phyloP scores from a whole-genome alignment of 2,888 invertebrate species.

The Hemaris fuciformis region DNA sequence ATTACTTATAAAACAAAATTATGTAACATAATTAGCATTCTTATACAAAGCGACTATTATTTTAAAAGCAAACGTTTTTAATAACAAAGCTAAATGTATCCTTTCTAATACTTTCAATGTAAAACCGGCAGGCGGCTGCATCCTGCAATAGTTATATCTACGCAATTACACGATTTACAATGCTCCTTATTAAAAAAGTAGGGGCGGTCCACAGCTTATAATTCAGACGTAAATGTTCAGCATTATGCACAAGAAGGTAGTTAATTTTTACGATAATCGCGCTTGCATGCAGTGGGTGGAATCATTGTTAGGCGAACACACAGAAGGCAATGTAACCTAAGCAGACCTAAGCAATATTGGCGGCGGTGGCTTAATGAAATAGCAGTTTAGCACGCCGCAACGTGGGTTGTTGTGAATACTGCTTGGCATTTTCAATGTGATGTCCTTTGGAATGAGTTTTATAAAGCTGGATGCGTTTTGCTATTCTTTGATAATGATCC shows the following conservation, averaged over 20 bases:
- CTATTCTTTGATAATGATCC: background rate
- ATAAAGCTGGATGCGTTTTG: background rate
- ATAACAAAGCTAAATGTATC: no score
- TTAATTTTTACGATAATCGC: conserved; percentile 68
- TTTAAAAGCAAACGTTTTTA: no score
- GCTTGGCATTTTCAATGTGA: background rate
- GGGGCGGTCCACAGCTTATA: background rate
- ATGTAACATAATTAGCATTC: no score
- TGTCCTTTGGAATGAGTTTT: background rate
- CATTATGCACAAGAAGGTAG: conserved; percentile 48
- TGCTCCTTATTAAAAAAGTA: conserved; percentile 24
- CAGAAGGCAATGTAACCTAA: conserved; percentile 14
- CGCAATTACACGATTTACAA: conserved; percentile 17
- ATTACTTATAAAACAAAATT: no score
- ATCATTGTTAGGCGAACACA: conserved; percentile 45
- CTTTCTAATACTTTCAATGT: background rate
- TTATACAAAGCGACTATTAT: no score
- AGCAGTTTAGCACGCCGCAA: conserved; percentile 8
- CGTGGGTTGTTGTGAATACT: conserved; percentile 7
- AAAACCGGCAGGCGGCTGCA: background rate
- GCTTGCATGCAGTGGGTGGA: conserved; percentile 57
- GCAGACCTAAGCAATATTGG: conserved; percentile 11
- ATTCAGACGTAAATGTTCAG: conserved; percentile 24
- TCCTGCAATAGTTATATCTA: background rate
- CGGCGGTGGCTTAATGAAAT: conserved; percentile 10